Conservation (phyloP, 35 echinoderm and acorn worm genomes). For the Patiria miniata region DNA sequence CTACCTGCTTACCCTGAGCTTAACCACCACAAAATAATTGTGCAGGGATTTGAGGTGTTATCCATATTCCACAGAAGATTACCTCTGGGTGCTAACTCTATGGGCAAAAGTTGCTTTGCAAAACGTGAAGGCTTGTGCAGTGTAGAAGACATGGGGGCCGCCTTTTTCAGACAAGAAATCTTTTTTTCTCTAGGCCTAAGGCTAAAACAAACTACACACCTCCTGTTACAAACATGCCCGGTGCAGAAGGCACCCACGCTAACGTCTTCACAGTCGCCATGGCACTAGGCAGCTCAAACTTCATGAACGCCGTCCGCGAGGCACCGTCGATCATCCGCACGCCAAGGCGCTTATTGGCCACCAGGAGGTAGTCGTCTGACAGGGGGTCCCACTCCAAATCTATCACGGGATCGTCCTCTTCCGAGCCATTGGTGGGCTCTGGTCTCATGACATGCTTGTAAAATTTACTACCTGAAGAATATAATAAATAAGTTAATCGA, state of each 20-base stretch:
- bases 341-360: conserved; percentile 67
- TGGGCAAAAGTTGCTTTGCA: too few species aligned
- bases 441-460: conserved; percentile 81
- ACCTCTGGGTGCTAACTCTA: too few species aligned
- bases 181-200: too few species aligned
- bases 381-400: conserved; percentile 95
- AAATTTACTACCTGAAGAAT: conserved; percentile 47
- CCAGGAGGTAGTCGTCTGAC: conserved; percentile 85
- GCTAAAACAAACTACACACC: conserved; percentile 71
- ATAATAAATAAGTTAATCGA: too few species aligned
- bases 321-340: conserved; percentile 83
- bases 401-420: conserved; percentile 92
- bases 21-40: too few species aligned
- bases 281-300: conserved; percentile 75
- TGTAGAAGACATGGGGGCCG: too few species aligned
- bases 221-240: conserved; percentile 99
- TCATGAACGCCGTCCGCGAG: conserved; percentile 60
- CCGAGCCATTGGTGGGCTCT: conserved; percentile 40
- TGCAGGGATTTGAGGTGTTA: too few species aligned
- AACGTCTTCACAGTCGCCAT: conserved; percentile 73
- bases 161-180: too few species aligned
- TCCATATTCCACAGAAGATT: too few species aligned
- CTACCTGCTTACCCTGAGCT: too few species aligned
- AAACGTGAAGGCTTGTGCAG: too few species aligned
- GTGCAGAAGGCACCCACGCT: conserved; percentile 94